Conservation (phyloP, 2,113 vertebrate genomes). For the Tylochromis polylepis region DNA sequence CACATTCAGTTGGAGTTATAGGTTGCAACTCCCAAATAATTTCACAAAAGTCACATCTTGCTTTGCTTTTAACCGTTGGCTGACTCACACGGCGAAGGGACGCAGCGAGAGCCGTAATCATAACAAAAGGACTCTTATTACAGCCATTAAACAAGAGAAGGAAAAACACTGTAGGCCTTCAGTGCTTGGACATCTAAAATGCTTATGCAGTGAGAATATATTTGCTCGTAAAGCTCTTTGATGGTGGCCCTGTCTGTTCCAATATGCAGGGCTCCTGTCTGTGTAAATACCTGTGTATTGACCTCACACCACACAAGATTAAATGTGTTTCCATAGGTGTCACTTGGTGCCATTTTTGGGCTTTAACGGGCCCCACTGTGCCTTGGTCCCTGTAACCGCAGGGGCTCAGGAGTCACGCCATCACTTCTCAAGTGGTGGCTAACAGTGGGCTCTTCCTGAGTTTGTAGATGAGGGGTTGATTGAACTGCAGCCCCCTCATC, state of each 20-base stretch:
- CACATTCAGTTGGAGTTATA: background rate
- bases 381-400: conserved; percentile 25
- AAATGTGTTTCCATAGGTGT: conserved; percentile 70
- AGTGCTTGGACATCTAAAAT: conserved; percentile 55
- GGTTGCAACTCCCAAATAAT: background rate
- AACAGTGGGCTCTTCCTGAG: conserved; percentile 40
- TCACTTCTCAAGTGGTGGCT: conserved; percentile 31
- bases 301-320: conserved; percentile 55
- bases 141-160: conserved; percentile 62
- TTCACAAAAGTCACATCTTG: conserved; percentile 2
- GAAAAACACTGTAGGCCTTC: conserved; percentile 53
- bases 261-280: conserved; percentile 49
- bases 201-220: conserved; percentile 62
- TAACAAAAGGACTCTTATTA: conserved; percentile 65
- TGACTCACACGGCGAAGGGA: conserved; percentile 4
- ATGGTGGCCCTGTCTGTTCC: conserved; percentile 67
- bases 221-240: conserved; percentile 70
- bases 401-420: conserved; percentile 37
- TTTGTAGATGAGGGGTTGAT: background rate
- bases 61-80: background rate
- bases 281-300: conserved; percentile 64
- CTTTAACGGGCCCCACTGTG: conserved; percentile 45
- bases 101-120: conserved; percentile 43
- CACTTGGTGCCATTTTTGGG: conserved; percentile 42
- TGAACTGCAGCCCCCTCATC: conserved; percentile 22